Evolutionary conservation across 2,797 vertebrate genomes (phyloP).

Genomic region (Lutjanus campechanus): DNA sequence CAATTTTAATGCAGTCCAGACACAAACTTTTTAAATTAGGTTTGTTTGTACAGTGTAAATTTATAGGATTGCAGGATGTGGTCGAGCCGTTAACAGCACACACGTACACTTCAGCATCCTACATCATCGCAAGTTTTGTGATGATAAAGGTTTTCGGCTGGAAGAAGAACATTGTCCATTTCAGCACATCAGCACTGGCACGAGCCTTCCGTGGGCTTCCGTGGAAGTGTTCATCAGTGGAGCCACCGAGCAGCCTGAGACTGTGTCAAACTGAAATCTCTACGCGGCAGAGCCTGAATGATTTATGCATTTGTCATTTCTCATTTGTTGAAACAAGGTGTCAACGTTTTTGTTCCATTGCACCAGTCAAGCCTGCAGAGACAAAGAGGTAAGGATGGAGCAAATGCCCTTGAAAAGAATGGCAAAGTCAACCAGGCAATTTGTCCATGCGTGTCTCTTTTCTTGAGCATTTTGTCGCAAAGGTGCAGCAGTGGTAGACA

Average conservation of each 20-base stretch:
- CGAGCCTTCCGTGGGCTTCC: conserved; percentile 37
- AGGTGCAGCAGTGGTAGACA: conserved; percentile 32
- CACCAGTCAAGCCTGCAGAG: conserved; percentile 74
- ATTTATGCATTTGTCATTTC: conserved; percentile 88
- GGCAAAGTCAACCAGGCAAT: conserved; percentile 74
- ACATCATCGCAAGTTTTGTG: neutral
- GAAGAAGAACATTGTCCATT: conserved; percentile 36
- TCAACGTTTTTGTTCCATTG: conserved; percentile 78
- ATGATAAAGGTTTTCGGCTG: conserved; percentile 14
- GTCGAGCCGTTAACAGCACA: neutral
- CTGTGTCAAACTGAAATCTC: conserved; percentile 78
- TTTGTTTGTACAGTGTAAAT: neutral
- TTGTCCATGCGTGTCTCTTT: conserved; percentile 35
- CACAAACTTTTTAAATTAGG: no score
- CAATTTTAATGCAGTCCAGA: no score
- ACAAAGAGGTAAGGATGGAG: conserved; percentile 65
- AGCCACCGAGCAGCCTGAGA: conserved; percentile 68
- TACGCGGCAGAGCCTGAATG: conserved; percentile 81
- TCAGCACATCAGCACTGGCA: conserved; percentile 46
- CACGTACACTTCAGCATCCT: neutral
- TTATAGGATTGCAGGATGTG: neutral
- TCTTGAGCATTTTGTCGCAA: conserved; percentile 38
- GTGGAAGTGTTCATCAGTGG: conserved; percentile 70
- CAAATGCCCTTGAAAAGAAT: conserved; percentile 79
- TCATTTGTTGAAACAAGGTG: conserved; percentile 87